Percentiles rank a stretch among this genome's conserved stretches.
These are phyloP conservation scores for Stichodactyla mertensii DNA, from an alignment of 64 coral and sea anemone species.

Conservation along the genomic window DNA sequence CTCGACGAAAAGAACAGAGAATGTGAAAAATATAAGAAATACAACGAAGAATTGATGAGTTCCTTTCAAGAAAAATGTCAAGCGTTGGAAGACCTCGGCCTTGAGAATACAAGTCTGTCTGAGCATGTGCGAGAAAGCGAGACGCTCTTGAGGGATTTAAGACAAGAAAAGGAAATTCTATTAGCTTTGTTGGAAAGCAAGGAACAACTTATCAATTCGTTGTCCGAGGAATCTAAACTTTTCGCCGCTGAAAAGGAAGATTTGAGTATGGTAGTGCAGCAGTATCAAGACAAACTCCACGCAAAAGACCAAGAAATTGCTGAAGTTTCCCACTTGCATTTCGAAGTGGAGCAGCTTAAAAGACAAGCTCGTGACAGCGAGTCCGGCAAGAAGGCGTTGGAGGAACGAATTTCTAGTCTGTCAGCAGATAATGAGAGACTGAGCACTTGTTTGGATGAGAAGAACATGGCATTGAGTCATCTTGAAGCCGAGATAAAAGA, in stretches of 20 bases:
- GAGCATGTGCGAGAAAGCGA: constrained; percentile 45
- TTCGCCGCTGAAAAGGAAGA: constrained; percentile 47
- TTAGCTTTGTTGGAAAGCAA: constrained; percentile 36
- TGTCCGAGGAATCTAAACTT: constrained; percentile 32
- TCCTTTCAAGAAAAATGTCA: constrained; percentile 73
- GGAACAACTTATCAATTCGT: constrained; percentile 32
- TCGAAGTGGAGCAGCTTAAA: constrained; percentile 35
- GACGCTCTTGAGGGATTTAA: constrained; percentile 31
- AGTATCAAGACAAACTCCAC: constrained; percentile 38
- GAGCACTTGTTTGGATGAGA: constrained; percentile 36
- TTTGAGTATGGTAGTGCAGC: constrained; percentile 26
- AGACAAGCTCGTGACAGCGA: constrained; percentile 24
- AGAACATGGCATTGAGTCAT: constrained; percentile 36
- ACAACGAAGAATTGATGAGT: constrained; percentile 59
- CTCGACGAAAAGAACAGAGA: constrained; percentile 62
- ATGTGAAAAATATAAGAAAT: constrained; percentile 21
- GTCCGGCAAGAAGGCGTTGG: constrained; percentile 33
- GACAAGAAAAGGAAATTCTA: constrained; percentile 54
- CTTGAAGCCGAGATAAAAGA: constrained; percentile 37
- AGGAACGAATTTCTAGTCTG: constrained; percentile 43
- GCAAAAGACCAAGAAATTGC: not conserved
- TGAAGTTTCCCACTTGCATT: constrained; percentile 20
- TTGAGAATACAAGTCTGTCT: constrained; percentile 49
- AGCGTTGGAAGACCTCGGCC: constrained; percentile 32
- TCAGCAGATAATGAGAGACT: constrained; percentile 60